Evolutionary conservation across 2,797 vertebrate genomes (phyloP).

Genomic region (Clarias platycephalus): DNA sequence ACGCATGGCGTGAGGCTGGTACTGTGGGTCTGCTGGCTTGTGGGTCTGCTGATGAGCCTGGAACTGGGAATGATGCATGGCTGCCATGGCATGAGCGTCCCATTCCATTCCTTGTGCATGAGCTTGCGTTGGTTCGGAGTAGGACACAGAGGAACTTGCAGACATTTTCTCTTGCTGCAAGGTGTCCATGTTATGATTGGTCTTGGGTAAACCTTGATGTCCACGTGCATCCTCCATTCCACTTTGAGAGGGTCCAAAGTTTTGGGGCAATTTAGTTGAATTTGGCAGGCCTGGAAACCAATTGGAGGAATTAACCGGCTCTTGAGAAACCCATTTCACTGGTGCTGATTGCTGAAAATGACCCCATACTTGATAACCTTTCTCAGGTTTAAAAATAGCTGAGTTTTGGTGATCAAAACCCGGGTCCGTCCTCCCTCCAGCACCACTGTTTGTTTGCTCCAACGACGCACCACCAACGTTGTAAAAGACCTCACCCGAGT

Average conservation of each 20-base stretch:
- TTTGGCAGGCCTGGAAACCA: constrained; percentile 76
- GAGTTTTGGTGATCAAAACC: constrained; percentile 60
- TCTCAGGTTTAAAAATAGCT: constrained; percentile 79
- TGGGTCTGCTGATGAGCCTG: constrained; percentile 78
- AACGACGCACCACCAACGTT: constrained; percentile 69
- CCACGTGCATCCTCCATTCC: constrained; percentile 68
- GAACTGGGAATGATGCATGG: constrained; percentile 72
- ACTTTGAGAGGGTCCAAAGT: constrained; percentile 76
- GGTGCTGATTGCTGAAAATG: constrained; percentile 80
- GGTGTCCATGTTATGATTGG: constrained; percentile 64
- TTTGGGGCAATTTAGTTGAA: constrained; percentile 75
- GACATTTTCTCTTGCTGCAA: constrained; percentile 75
- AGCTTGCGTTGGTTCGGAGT: constrained; percentile 68
- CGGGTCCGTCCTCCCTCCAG: constrained; percentile 55
- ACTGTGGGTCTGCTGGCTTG: constrained; percentile 77
- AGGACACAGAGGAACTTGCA: constrained; percentile 64
- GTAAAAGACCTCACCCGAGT: constrained; percentile 85
- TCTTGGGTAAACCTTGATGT: constrained; percentile 73
- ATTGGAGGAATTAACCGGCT: constrained; percentile 75
- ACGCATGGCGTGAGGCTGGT: constrained; percentile 69
- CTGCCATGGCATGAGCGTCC: constrained; percentile 65
- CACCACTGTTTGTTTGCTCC: constrained; percentile 67
- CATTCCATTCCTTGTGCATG: constrained; percentile 72
- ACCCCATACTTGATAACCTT: constrained; percentile 75
- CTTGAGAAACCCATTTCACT: constrained; percentile 84